phyloP scores from a whole-genome alignment of 2,113 vertebrate species.

The Albula glossodonta region DNA sequence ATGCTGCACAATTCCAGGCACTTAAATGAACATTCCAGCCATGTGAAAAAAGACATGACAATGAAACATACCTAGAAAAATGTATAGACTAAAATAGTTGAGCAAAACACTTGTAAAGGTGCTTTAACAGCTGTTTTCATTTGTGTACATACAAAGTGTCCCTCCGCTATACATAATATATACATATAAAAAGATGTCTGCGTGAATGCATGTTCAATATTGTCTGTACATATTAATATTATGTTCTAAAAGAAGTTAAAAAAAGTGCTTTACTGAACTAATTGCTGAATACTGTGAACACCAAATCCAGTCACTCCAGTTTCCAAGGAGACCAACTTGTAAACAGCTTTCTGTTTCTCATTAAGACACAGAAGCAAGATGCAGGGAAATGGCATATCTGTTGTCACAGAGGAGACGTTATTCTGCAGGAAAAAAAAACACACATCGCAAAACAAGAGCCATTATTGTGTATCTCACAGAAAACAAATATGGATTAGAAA shows the following conservation, averaged over 20 bases:
- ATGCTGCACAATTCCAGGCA: conserved; percentile 57
- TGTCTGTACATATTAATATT: conserved; percentile 54
- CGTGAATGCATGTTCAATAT: conserved; percentile 58
- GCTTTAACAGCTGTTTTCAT: conserved; percentile 64
- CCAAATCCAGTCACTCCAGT: conserved; percentile 61
- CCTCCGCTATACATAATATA: conserved; percentile 57
- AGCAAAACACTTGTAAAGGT: conserved; percentile 56
- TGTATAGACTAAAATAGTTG: conserved; percentile 36
- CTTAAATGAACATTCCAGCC: conserved; percentile 70
- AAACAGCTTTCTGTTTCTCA: background rate
- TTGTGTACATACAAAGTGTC: conserved; percentile 54
- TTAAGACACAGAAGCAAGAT: background rate
- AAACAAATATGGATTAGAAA: background rate
- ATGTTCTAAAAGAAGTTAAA: conserved; percentile 50
- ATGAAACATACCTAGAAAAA: conserved; percentile 37
- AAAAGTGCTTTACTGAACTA: conserved; percentile 75
- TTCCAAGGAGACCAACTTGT: conserved; percentile 39
- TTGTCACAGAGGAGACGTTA: background rate
- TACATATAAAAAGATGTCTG: conserved; percentile 57
- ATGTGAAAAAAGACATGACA: conserved; percentile 44
- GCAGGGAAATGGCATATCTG: background rate
- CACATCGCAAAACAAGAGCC: background rate
- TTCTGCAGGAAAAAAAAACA: background rate
- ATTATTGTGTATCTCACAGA: background rate
- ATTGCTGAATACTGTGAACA: conserved; percentile 76